Conservation (phyloP, 2,888 invertebrate species). For the Tiphia femorata region DNA sequence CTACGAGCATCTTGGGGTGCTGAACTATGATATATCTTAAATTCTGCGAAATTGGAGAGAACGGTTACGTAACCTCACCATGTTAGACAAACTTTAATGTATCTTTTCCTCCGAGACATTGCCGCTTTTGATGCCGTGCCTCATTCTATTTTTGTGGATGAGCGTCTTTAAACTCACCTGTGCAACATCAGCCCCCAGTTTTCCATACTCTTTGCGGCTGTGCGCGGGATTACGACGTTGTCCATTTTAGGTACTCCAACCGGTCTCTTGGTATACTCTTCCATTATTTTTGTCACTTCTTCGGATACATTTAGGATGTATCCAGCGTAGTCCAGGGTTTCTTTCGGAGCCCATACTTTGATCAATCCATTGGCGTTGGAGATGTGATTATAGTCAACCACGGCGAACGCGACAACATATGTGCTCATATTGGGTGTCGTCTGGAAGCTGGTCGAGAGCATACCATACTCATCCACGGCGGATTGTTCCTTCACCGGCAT, state of each 20-base stretch:
- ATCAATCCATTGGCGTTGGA: background rate
- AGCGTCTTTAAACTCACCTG: conserved; percentile 70
- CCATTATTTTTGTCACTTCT: conserved; percentile 70
- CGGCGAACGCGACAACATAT: conserved; percentile 74
- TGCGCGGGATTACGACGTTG: conserved; percentile 86
- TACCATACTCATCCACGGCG: background rate
- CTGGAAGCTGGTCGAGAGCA: conserved; percentile 29
- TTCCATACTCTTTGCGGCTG: conserved; percentile 90
- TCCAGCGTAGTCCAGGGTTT: conserved; percentile 41
- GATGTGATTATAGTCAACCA: conserved; percentile 69
- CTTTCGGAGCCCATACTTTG: conserved; percentile 41
- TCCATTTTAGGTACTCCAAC: conserved; percentile 76
- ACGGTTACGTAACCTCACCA: too few species aligned
- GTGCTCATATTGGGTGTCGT: conserved; percentile 66
- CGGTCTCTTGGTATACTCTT: conserved; percentile 52
- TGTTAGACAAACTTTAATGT: too few species aligned
- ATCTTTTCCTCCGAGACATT: too few species aligned
- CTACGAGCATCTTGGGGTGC: too few species aligned
- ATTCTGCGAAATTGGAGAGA: too few species aligned
- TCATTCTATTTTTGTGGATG: too few species aligned
- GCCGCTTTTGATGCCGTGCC: too few species aligned
- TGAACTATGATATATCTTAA: too few species aligned
- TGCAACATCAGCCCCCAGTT: conserved; percentile 93
- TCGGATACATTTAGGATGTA: conserved; percentile 66
- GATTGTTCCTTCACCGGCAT: conserved; percentile 18